Percentiles rank a stretch among this genome's conserved stretches.
phyloP scores from a whole-genome alignment of 1,140 invertebrate species.

The Lanistes nyassanus region DNA sequence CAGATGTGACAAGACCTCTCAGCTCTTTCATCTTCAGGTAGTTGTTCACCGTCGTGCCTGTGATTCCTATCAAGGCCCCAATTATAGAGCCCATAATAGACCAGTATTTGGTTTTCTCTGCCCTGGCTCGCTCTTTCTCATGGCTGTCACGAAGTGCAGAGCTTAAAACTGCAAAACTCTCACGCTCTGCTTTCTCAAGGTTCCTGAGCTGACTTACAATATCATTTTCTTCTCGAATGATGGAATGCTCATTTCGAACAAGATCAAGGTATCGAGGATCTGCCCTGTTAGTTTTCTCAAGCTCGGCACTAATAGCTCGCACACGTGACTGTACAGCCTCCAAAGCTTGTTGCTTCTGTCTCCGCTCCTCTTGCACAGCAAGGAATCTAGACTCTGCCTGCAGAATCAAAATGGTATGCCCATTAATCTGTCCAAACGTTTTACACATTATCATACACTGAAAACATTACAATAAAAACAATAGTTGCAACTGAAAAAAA shows the following conservation, averaged over 20 bases:
- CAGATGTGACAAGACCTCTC: constrained; percentile 71
- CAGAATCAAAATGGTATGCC: constrained; percentile 32
- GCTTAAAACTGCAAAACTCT: constrained; percentile 75
- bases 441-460: no score
- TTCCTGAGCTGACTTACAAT: constrained; percentile 58
- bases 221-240: constrained; percentile 65
- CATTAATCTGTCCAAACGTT: background rate
- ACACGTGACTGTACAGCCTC: constrained; percentile 72
- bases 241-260: constrained; percentile 69
- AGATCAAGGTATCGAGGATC: constrained; percentile 76
- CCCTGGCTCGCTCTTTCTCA: constrained; percentile 78
- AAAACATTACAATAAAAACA: no score
- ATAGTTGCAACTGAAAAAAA: no score
- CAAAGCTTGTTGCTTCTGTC: constrained; percentile 71
- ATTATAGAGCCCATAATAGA: constrained; percentile 78
- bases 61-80: constrained; percentile 76
- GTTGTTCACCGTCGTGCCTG: constrained; percentile 76
- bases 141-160: constrained; percentile 78
- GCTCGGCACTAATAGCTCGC: constrained; percentile 75
- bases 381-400: constrained; percentile 74
- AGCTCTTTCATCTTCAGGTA: constrained; percentile 76
- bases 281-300: constrained; percentile 76
- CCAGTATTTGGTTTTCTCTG: constrained; percentile 83
- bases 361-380: constrained; percentile 72
- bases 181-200: constrained; percentile 72